A percentile compares a stretch with the other conserved stretches of the same genome.
phyloP scores from a whole-genome alignment of 92 coral and sea anemone species.

The Siderastrea radians region DNA sequence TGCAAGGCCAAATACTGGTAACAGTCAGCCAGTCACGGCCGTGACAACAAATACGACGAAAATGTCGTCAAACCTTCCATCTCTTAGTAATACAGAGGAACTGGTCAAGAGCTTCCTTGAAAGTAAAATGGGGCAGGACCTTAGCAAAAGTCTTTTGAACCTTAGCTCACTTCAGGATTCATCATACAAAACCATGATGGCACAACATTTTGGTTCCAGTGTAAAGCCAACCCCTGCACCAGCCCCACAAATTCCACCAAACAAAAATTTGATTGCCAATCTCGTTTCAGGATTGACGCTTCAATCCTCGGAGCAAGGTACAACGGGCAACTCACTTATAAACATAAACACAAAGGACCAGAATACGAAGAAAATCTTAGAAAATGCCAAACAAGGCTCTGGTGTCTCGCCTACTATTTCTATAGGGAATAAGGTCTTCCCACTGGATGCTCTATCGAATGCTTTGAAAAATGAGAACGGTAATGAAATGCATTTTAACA shows the following conservation, averaged over 20 bases:
- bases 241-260: neutral
- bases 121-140: slow-evolving; percentile 30
- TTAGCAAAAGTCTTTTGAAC: slow-evolving; percentile 16
- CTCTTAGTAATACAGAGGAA: slow-evolving; percentile 1
- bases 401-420: slow-evolving; percentile 25
- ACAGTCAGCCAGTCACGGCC: neutral
- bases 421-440: slow-evolving; percentile 29
- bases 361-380: neutral
- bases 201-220: slow-evolving; percentile 18
- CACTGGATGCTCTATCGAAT: slow-evolving; percentile 22
- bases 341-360: neutral
- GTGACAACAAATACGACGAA: neutral
- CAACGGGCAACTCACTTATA: neutral
- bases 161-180: neutral
- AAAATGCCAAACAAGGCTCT: neutral
- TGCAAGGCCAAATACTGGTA: neutral
- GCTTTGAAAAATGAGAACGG: slow-evolving; percentile 2
- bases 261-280: slow-evolving; percentile 15
- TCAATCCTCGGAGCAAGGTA: slow-evolving; percentile 2
- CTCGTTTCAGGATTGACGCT: slow-evolving; percentile 12
- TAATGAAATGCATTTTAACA: neutral
- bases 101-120: slow-evolving; percentile 23
- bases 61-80: neutral
- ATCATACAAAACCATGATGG: slow-evolving; percentile 28
- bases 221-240: neutral